These are phyloP conservation scores for Rugalucina vietnamica DNA, from an alignment of 2,888 invertebrate species.

Conservation along the genomic window DNA sequence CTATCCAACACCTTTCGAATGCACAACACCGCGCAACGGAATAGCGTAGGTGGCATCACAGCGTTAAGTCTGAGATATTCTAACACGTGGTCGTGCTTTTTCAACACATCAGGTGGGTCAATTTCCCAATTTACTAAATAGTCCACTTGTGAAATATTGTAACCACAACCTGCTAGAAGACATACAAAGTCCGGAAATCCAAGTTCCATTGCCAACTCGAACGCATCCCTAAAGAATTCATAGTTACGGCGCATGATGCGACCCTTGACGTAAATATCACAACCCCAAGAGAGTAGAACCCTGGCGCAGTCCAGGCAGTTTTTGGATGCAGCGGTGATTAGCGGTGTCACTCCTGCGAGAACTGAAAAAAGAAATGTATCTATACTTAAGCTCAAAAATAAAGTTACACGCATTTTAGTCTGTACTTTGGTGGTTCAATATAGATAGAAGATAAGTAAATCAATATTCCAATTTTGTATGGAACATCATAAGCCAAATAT, in stretches of 20 bases:
- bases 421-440: too few species aligned
- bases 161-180: constrained; percentile 68
- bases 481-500: too few species aligned
- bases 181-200: constrained; percentile 68
- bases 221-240: constrained; percentile 70
- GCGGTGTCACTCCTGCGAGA: constrained; percentile 70
- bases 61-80: constrained; percentile 55
- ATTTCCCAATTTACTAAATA: constrained; percentile 49
- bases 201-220: constrained; percentile 71
- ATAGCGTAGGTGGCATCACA: constrained; percentile 56
- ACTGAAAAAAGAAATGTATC: constrained; percentile 59
- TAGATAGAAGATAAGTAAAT: too few species aligned
- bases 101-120: constrained; percentile 54
- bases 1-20: constrained; percentile 62
- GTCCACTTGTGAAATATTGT: constrained; percentile 58
- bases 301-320: constrained; percentile 65
- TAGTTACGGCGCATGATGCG: constrained; percentile 57
- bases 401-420: too few species aligned
- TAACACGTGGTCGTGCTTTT: constrained; percentile 61
- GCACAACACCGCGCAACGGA: constrained; percentile 46
- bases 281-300: constrained; percentile 65
- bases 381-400: too few species aligned
- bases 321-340: constrained; percentile 70
- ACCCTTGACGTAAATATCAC: constrained; percentile 63
- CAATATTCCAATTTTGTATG: too few species aligned